Evolutionary conservation across 2,797 vertebrate genomes (phyloP).

Genomic region (Sebastes diploproa): DNA sequence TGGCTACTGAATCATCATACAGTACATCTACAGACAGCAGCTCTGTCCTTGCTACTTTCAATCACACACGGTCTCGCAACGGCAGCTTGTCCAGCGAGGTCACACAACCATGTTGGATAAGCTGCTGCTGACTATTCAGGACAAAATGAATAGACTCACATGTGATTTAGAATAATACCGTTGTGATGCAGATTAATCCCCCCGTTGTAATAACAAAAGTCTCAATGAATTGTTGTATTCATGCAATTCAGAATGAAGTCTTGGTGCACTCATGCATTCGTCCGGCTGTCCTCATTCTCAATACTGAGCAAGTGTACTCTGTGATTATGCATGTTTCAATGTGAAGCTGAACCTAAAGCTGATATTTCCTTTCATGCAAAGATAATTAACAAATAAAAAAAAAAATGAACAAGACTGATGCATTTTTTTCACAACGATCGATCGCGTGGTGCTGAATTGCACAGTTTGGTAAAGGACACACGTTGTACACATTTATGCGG

Average conservation of each 20-base stretch:
- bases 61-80: slow-evolving; percentile 4
- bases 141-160: slow-evolving; percentile 33
- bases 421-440: background rate
- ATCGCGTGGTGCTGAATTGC: background rate
- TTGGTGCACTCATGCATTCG: background rate
- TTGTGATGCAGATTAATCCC: slow-evolving; percentile 45
- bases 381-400: background rate
- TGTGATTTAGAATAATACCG: slow-evolving; percentile 32
- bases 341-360: background rate
- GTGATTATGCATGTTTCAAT: background rate
- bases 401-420: background rate
- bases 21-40: slow-evolving; percentile 6
- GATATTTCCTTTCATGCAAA: background rate
- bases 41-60: background rate
- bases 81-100: background rate
- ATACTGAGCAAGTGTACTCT: background rate
- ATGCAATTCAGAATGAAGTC: background rate
- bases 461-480: background rate
- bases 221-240: background rate
- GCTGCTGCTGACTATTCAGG: slow-evolving; percentile 27
- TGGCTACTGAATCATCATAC: background rate
- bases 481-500: background rate
- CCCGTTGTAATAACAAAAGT: slow-evolving; percentile 13
- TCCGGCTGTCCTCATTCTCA: background rate
- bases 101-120: slow-evolving; percentile 20